Percentiles rank a stretch among this genome's conserved stretches.
phyloP scores from a whole-genome alignment of 2,113 vertebrate genomes.

The Plestiodon gilberti region DNA sequence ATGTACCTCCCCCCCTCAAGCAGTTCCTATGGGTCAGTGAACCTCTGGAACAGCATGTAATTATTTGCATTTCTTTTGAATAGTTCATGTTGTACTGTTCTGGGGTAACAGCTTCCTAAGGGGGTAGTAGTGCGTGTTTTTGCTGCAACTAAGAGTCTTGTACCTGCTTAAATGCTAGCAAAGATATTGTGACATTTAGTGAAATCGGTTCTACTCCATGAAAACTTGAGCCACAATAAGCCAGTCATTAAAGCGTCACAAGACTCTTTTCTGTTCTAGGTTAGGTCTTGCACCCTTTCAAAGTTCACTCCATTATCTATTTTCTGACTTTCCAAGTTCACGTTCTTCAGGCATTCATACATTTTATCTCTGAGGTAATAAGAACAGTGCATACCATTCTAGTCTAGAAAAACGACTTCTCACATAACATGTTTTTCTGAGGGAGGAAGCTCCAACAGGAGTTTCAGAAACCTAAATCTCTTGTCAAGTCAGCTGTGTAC shows the following conservation, averaged over 20 bases:
- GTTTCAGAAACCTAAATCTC: slow-evolving; percentile 56
- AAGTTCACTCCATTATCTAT: background rate
- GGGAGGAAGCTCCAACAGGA: slow-evolving; percentile 5
- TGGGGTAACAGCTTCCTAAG: background rate
- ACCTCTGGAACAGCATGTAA: background rate
- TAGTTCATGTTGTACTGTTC: background rate
- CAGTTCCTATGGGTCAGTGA: background rate
- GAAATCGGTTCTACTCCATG: background rate
- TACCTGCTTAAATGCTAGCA: background rate
- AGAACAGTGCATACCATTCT: background rate
- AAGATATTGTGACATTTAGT: background rate
- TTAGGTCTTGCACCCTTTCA: background rate
- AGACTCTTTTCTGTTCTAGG: background rate
- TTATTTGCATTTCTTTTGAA: background rate
- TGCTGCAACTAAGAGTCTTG: background rate
- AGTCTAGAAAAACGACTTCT: background rate
- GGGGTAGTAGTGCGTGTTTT: background rate
- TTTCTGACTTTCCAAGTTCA: background rate
- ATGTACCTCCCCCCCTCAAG: background rate
- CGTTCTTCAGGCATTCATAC: slow-evolving; percentile 11
- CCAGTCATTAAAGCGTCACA: no score
- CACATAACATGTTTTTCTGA: background rate
- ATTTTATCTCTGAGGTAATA: background rate
- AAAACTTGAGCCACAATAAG: background rate
- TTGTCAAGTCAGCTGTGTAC: slow-evolving; percentile 53